These are phyloP conservation scores for Callospermophilus lateralis DNA, from an alignment of 2,113 vertebrate genomes.

Conservation along the genomic window DNA sequence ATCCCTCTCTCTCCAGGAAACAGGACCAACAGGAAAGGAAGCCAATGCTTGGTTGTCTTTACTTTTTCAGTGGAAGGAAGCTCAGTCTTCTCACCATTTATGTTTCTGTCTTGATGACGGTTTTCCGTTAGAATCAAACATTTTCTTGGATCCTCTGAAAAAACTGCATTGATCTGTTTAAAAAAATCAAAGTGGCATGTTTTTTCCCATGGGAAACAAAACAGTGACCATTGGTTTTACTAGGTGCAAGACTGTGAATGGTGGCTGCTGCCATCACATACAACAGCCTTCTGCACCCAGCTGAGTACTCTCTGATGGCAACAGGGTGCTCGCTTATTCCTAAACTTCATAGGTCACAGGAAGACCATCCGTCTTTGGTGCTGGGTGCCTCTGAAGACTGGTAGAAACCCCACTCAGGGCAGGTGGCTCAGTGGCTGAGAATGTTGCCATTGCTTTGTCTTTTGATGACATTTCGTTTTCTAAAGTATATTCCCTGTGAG, in stretches of 20 bases:
- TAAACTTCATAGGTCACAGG: neutral
- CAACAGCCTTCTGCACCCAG: neutral
- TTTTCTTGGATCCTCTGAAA: neutral
- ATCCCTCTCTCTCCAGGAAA: neutral
- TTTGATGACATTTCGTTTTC: neutral
- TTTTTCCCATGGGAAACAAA: conserved; percentile 9
- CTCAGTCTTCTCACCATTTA: neutral
- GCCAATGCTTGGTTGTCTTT: neutral
- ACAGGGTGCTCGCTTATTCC: neutral
- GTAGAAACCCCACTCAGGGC: neutral
- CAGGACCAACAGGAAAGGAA: neutral
- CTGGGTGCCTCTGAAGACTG: neutral
- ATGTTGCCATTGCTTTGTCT: neutral
- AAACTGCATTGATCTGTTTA: neutral
- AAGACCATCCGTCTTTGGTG: neutral
- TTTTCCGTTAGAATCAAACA: neutral
- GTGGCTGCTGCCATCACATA: neutral
- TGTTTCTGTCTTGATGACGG: neutral
- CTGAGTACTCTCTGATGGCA: neutral
- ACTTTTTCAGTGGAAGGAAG: neutral
- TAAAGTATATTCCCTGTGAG: neutral
- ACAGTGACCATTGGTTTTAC: neutral
- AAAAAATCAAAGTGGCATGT: neutral
- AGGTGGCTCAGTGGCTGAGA: neutral
- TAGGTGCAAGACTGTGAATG: neutral